Evolutionary conservation across 2,113 vertebrate genomes (phyloP), one percentile per base, ranked within the genome.

Genomic region (Athene noctua): DNA sequence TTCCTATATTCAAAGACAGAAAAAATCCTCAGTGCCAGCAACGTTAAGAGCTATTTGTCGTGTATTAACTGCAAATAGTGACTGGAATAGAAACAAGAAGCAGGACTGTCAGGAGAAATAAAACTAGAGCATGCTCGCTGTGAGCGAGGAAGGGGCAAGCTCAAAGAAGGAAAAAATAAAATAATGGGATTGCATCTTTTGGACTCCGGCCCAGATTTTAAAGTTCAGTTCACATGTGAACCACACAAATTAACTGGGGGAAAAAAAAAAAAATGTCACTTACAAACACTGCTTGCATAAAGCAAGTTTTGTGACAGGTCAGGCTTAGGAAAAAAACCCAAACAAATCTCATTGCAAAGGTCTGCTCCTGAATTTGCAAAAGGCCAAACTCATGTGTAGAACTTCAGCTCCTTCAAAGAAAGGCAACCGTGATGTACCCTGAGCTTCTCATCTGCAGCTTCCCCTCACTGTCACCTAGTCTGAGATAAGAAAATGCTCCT

Each of bases 211-310:
- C 25, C 6, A 26, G 61, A 1, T 42, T 7, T 62, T 63, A 11
- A 7, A 51, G n/a, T 25, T 80, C 19, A 16, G 6, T 83, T 80
- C 34, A 38, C 8, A 7, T 5, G 15, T 23, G 46, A 40, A 11
- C 14, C 8, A 1, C 10, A 2, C 0, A 8, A 49, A 10, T 42
- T 14, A 44, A 19, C 17, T 68, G 75, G 40, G 3, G 3, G 0
- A 2, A 4, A 32, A 34, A 22, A 18, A 9, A 26, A 8, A 46
- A 8, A 22, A 5, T 4, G 5, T 80, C 15, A 2, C 13, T 80
- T 61, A 4, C 1, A 16, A 71, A 7, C 21, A 11, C 51, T 20
- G 27, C 14, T 46, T 25, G 25, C 17, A 4, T 1, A 4, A 52
- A 70, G 68, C 9, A 13, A 11, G 13, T 11, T 26, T 14, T 34